These are phyloP conservation scores for Musca domestica DNA, from an alignment of 1,140 invertebrate genomes.

Conservation along the genomic window DNA sequence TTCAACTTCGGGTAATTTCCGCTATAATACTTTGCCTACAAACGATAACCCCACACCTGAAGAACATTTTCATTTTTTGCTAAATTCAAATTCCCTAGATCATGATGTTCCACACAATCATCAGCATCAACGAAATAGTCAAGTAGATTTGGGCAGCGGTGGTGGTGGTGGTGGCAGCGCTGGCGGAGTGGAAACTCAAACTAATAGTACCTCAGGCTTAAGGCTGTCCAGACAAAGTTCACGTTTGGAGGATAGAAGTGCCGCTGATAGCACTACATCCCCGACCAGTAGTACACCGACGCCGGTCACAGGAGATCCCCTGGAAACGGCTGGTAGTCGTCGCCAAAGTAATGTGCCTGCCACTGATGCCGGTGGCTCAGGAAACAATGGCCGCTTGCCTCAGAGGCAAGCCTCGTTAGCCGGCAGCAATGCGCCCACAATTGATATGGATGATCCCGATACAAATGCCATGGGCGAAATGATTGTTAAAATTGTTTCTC, in stretches of 20 bases:
- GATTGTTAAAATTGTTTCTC: conserved; percentile 43
- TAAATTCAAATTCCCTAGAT: neutral
- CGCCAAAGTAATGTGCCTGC: conserved; percentile 1
- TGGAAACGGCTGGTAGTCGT: neutral
- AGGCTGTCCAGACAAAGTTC: conserved; percentile 9
- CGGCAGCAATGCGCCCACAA: neutral
- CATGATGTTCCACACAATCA: no score
- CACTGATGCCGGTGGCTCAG: neutral
- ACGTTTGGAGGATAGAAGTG: conserved; percentile 2
- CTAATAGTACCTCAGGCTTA: neutral
- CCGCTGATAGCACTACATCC: neutral
- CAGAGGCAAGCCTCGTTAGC: neutral
- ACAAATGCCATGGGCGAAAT: conserved; percentile 40
- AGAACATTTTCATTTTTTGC: conserved; percentile 14
- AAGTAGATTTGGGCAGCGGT: no score
- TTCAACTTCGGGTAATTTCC: neutral
- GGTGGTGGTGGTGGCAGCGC: no score
- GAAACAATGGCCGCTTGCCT: neutral
- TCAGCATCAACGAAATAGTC: no score
- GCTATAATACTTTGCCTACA: conserved; percentile 7
- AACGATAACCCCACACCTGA: conserved; percentile 1
- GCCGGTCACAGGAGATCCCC: neutral
- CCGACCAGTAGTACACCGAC: neutral
- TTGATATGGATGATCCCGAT: conserved; percentile 32
- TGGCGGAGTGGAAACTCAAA: neutral